Percentiles rank a stretch among this genome's conserved stretches.
These are phyloP conservation scores for Tangara arthus DNA, from an alignment of 2,797 vertebrate species.

Conservation along the genomic window DNA sequence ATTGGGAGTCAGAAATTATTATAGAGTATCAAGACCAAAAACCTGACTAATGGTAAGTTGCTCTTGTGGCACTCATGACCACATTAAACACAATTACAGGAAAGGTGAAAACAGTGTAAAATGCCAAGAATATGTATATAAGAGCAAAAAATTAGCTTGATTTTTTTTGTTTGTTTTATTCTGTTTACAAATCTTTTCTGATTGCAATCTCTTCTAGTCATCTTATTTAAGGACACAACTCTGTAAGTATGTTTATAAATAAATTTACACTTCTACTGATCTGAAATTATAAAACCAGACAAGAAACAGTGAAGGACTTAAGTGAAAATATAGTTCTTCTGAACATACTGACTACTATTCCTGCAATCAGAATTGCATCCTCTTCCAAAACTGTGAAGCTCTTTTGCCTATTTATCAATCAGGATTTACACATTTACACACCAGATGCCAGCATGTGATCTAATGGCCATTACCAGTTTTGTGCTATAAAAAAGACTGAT, in stretches of 20 bases:
- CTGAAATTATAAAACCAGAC: not conserved
- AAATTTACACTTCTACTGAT: not conserved
- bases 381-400: not conserved
- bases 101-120: not conserved
- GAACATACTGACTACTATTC: not conserved
- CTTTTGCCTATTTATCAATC: not conserved
- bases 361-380: not conserved
- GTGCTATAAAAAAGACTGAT: not conserved
- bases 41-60: not conserved
- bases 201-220: not conserved
- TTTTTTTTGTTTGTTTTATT: not conserved
- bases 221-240: not conserved
- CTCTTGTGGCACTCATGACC: not conserved
- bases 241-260: not conserved
- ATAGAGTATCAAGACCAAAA: not conserved
- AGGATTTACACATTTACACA: not conserved
- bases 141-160: not conserved
- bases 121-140: not conserved
- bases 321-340: not conserved
- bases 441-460: not conserved
- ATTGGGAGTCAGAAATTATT: no score
- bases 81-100: not conserved
- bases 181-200: not conserved
- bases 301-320: not conserved
- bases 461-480: not conserved